A percentile compares a stretch with the other conserved stretches of the same genome.
Conservation (phyloP, 2,113 vertebrate genomes). For the Notechis scutatus region DNA sequence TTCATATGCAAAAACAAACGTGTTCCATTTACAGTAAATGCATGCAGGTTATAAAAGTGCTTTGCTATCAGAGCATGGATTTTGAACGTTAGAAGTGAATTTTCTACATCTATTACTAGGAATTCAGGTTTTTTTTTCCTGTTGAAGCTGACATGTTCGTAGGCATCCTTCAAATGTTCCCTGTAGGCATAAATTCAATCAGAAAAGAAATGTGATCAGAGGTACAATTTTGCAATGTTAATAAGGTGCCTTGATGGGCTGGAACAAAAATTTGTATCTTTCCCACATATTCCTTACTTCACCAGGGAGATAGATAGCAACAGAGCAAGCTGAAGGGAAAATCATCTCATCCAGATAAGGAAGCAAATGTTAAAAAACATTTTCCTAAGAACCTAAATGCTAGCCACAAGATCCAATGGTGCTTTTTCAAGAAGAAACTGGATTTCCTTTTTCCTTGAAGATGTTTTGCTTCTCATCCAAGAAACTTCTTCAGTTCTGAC, state of each 20-base stretch:
- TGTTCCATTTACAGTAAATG: constrained; percentile 4
- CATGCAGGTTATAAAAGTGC: background rate
- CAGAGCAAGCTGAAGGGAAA: background rate
- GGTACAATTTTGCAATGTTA: background rate
- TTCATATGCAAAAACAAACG: constrained; percentile 38
- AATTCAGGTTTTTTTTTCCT: background rate
- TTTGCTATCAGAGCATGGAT: background rate
- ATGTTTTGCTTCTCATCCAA: no score
- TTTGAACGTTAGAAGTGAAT: background rate
- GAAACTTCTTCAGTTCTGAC: no score
- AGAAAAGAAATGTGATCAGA: background rate
- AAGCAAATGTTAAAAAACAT: background rate
- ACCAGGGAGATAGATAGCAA: background rate
- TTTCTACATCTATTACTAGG: background rate
- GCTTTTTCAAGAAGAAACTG: no score
- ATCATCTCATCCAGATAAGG: background rate
- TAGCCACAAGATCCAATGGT: background rate
- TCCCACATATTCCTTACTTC: background rate
- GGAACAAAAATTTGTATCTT: background rate
- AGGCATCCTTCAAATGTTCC: background rate
- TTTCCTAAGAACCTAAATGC: background rate
- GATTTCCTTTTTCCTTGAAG: no score
- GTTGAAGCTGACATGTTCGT: background rate
- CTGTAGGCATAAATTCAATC: background rate
- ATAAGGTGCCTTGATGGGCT: background rate